phyloP scores from a whole-genome alignment of 2,888 invertebrate species.

The Priocnemis perturbator region DNA sequence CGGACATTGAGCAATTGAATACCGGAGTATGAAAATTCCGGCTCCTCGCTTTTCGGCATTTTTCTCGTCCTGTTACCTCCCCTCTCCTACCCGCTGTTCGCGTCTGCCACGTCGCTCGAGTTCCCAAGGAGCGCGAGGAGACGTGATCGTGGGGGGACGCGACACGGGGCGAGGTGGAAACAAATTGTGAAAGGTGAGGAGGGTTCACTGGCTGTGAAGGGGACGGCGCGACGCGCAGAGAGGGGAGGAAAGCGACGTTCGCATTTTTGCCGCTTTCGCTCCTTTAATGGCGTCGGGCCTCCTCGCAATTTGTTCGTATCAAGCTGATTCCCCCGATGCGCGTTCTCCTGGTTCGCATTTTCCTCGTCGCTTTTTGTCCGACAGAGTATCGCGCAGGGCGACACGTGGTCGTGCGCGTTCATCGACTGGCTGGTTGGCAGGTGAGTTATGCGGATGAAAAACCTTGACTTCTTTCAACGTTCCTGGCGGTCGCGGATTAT shows the following conservation, averaged over 20 bases:
- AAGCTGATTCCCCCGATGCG: slow-evolving; percentile 32
- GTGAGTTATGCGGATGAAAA: neutral
- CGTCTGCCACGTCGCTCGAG: slow-evolving; percentile 4
- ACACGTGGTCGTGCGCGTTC: neutral
- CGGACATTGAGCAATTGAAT: too few species aligned
- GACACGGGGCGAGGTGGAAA: slow-evolving; percentile 31
- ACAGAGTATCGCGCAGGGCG: neutral
- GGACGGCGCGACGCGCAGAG: slow-evolving; percentile 9
- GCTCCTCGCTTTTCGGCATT: neutral
- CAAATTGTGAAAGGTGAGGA: slow-evolving; percentile 49
- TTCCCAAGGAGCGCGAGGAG: neutral
- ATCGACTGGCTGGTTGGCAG: neutral
- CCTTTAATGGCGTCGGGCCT: slow-evolving; percentile 66
- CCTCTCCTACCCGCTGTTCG: too few species aligned
- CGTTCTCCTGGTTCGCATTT: slow-evolving; percentile 33
- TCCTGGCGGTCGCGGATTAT: too few species aligned
- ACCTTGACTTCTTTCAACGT: too few species aligned
- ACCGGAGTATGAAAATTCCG: too few species aligned
- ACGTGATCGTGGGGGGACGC: neutral
- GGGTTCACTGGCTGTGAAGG: slow-evolving; percentile 26
- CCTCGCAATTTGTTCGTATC: slow-evolving; percentile 61
- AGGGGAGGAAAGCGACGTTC: slow-evolving; percentile 35
- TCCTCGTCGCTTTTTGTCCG: slow-evolving; percentile 29
- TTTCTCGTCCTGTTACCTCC: neutral
- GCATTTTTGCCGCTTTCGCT: slow-evolving; percentile 70